A percentile compares a stretch with the other conserved stretches of the same genome.
These are phyloP conservation scores for Parnassius smintheus DNA, from an alignment of 2,888 invertebrate species.

Conservation along the genomic window DNA sequence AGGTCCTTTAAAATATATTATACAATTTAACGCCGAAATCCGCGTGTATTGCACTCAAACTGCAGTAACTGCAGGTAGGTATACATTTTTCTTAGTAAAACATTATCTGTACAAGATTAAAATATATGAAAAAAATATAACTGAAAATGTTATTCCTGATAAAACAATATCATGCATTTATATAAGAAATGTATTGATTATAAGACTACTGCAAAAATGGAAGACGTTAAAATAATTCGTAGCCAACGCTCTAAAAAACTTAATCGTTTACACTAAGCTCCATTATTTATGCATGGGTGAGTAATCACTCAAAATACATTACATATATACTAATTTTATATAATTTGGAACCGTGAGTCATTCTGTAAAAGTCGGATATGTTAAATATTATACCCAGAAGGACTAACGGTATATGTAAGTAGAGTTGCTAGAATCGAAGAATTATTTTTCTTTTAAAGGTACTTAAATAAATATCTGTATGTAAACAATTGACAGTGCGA, in stretches of 20 bases:
- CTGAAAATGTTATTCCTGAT: constrained; percentile 36
- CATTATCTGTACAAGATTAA: constrained; percentile 49
- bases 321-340: constrained; percentile 28
- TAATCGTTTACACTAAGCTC: constrained; percentile 58
- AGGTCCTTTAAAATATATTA: constrained; percentile 57
- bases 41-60: constrained; percentile 73
- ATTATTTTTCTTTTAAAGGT: constrained; percentile 14
- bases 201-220: constrained; percentile 61
- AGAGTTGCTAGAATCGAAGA: constrained; percentile 24
- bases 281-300: constrained; percentile 47
- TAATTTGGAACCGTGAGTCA: constrained; percentile 26
- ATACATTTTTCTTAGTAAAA: constrained; percentile 37
- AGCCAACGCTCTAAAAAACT: constrained; percentile 67
- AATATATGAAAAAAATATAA: constrained; percentile 32
- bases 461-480: constrained; percentile 18
- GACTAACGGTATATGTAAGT: constrained; percentile 26
- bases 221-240: constrained; percentile 79
- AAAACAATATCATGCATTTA: constrained; percentile 32
- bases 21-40: constrained; percentile 57
- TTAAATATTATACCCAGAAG: constrained; percentile 23
- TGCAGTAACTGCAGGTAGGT: constrained; percentile 59
- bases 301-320: constrained; percentile 33
- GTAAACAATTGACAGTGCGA: constrained; percentile 30
- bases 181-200: constrained; percentile 23
- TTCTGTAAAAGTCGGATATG: constrained; percentile 25